Evolutionary conservation across 2,797 vertebrate species (phyloP).

Genomic region (Etheostoma perlongum): DNA sequence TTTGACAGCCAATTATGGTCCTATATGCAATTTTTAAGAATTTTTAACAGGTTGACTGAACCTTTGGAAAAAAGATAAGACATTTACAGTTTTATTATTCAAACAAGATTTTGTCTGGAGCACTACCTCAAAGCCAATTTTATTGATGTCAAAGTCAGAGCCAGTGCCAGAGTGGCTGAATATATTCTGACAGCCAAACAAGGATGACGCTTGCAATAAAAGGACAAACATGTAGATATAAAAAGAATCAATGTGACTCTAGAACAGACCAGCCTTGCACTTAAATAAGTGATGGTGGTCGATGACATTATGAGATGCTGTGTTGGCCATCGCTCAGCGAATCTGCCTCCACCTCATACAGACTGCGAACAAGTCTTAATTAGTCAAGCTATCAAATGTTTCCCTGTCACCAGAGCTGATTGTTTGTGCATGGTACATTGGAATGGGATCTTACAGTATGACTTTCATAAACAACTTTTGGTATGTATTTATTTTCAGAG

Average conservation of each 20-base stretch:
- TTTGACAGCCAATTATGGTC: neutral
- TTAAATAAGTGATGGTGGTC: neutral
- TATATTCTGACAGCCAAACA: neutral
- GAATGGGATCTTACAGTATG: constrained; percentile 1
- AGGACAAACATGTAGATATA: neutral
- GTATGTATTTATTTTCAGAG: constrained; percentile 11
- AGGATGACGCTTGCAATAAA: neutral
- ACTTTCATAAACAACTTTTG: constrained; percentile 24
- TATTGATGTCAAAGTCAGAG: neutral
- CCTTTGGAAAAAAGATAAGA: neutral
- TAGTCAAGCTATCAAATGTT: constrained; percentile 53
- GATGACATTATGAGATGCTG: constrained; percentile 12
- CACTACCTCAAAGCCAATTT: neutral
- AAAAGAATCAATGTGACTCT: neutral
- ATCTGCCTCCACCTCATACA: constrained; percentile 18
- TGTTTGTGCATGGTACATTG: constrained; percentile 55
- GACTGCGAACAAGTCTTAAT: constrained; percentile 61
- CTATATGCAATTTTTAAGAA: neutral
- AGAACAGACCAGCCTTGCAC: neutral
- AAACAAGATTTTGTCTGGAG: neutral
- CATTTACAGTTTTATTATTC: neutral
- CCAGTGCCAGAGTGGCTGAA: neutral
- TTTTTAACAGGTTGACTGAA: neutral
- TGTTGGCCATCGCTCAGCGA: constrained; percentile 11
- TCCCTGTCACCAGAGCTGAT: constrained; percentile 54